These are phyloP conservation scores for Camelus dromedarius DNA, from an alignment of 2,113 vertebrate genomes.

Conservation along the genomic window DNA sequence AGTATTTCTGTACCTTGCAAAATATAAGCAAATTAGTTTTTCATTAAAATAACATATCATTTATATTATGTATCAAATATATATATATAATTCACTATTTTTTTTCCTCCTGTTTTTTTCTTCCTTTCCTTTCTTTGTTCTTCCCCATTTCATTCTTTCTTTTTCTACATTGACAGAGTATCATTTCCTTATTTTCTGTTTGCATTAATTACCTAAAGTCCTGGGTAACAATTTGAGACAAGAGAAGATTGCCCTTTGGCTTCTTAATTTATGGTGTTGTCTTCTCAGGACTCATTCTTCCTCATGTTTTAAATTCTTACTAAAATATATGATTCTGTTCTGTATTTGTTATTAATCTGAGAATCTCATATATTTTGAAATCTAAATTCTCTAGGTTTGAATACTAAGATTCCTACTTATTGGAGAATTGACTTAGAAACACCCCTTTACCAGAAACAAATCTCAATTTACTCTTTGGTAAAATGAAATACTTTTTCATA, in stretches of 20 bases:
- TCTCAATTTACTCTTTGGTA: background rate
- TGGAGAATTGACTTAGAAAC: background rate
- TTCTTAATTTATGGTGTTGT: background rate
- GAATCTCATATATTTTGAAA: background rate
- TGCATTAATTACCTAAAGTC: background rate
- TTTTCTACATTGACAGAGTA: background rate
- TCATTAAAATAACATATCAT: background rate
- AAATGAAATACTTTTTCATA: background rate
- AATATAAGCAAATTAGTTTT: background rate
- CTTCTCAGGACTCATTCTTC: background rate
- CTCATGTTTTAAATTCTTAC: background rate
- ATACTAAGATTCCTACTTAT: background rate
- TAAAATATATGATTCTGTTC: background rate
- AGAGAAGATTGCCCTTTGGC: background rate
- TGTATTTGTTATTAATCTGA: background rate
- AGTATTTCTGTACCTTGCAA: background rate
- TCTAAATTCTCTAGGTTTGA: background rate
- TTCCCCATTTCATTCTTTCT: background rate
- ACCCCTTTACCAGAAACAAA: background rate
- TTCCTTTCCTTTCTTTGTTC: too few species aligned
- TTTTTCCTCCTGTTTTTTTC: background rate
- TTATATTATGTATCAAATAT: background rate
- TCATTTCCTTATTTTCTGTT: background rate
- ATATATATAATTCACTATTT: background rate
- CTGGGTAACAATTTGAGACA: background rate